Percentiles rank a stretch among this genome's conserved stretches.
These are phyloP conservation scores for Cataglyphis livida DNA, from an alignment of 2,888 invertebrate species.

Conservation along the genomic window DNA sequence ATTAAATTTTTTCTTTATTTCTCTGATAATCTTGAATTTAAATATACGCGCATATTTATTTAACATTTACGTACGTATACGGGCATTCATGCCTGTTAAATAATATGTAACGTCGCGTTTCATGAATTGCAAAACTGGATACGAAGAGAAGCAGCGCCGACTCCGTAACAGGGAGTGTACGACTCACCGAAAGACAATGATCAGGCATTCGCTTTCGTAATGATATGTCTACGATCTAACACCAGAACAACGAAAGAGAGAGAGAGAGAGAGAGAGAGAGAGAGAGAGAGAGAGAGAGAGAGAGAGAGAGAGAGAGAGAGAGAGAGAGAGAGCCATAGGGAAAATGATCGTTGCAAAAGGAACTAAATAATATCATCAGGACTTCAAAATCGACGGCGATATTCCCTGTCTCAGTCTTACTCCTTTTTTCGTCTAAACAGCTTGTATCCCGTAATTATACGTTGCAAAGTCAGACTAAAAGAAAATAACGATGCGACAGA, in stretches of 20 bases:
- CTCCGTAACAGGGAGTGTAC: slow-evolving; percentile 30
- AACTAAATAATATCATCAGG: slow-evolving; percentile 36
- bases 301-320: neutral
- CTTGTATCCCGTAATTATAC: slow-evolving; percentile 30
- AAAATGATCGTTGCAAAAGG: slow-evolving; percentile 35
- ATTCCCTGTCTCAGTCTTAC: slow-evolving; percentile 7
- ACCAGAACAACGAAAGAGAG: neutral
- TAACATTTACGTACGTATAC: neutral
- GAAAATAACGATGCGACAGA: neutral
- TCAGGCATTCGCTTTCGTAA: slow-evolving; percentile 48
- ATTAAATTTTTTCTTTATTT: neutral
- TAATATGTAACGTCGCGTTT: slow-evolving; percentile 3
- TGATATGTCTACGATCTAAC: slow-evolving; percentile 30
- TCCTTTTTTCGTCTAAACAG: slow-evolving; percentile 13
- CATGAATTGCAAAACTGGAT: slow-evolving; percentile 46
- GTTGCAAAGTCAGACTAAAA: neutral
- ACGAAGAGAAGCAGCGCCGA: slow-evolving; percentile 33
- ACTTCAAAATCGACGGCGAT: slow-evolving; percentile 33
- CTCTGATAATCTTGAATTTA: neutral
- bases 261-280: neutral
- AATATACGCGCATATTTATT: too few relatives aligned
- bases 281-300: neutral
- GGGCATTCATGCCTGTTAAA: neutral
- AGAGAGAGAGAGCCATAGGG: slow-evolving; percentile 10
- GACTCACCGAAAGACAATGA: slow-evolving; percentile 50